A percentile compares a stretch with the other conserved stretches of the same genome.
Evolutionary conservation across 1,140 invertebrate species (phyloP).

Genomic region (Lepidostoma basale): DNA sequence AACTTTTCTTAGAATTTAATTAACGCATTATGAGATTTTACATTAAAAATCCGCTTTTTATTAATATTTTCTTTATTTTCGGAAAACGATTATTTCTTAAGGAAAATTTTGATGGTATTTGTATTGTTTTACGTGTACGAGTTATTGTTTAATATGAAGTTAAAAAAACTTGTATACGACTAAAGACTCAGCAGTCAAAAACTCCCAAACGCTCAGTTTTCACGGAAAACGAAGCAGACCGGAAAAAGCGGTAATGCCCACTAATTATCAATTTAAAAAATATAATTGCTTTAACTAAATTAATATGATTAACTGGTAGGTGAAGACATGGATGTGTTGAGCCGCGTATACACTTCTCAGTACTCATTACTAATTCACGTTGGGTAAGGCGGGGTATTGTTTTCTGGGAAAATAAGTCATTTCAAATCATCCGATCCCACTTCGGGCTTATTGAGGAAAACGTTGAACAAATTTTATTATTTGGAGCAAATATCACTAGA

Average conservation of each 20-base stretch:
- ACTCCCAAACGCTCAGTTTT: not conserved
- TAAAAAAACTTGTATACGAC: too few species aligned
- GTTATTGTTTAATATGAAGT: too few species aligned
- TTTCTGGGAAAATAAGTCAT: conserved; percentile 4
- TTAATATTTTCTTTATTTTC: too few species aligned
- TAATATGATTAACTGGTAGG: not conserved
- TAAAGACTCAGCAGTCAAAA: not conserved
- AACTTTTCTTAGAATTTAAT: too few species aligned
- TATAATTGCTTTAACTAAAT: conserved; percentile 8
- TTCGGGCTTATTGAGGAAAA: too few species aligned
- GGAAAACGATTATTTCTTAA: too few species aligned
- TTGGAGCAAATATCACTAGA: too few species aligned
- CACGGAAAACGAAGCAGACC: not conserved
- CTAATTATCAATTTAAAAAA: not conserved
- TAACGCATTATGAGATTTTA: too few species aligned
- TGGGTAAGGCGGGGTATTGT: not conserved
- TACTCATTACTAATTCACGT: not conserved
- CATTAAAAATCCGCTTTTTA: too few species aligned
- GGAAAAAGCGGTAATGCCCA: conserved; percentile 2
- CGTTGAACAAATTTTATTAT: too few species aligned
- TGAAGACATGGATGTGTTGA: not conserved
- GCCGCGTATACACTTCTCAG: conserved; percentile 4
- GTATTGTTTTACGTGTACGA: too few species aligned
- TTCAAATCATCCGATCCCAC: not conserved
- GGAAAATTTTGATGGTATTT: too few species aligned